Evolutionary conservation across 2,888 invertebrate species (phyloP).

Genomic region (Andricus curvator): DNA sequence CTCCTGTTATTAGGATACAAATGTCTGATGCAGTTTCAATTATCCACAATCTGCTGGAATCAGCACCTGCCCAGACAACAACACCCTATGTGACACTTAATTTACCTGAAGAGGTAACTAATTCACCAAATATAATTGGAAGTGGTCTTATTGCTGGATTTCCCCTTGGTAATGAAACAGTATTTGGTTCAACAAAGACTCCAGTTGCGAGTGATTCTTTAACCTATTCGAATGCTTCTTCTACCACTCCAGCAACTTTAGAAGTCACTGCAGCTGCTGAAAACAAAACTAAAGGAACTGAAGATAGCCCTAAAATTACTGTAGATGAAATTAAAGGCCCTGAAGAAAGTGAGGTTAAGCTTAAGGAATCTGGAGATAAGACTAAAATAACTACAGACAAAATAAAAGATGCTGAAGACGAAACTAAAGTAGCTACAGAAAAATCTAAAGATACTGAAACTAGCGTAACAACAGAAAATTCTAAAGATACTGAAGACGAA

Average conservation of each 20-base stretch:
- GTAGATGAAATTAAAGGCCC: not conserved
- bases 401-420: too few species aligned
- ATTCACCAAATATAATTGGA: conserved; percentile 58
- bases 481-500: too few species aligned
- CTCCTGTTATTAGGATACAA: conserved; percentile 65
- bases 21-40: conserved; percentile 62
- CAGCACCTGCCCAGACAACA: conserved; percentile 52
- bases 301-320: conserved; percentile 17
- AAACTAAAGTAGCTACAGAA: too few species aligned
- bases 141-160: conserved; percentile 71
- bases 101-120: conserved; percentile 56
- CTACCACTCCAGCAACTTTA: not conserved
- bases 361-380: not conserved
- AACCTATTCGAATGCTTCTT: not conserved
- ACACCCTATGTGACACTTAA: conserved; percentile 46
- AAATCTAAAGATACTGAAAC: too few species aligned
- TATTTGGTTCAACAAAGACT: conserved; percentile 31
- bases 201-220: not conserved
- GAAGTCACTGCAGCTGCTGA: conserved; percentile 9
- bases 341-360: not conserved
- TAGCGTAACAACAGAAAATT: too few species aligned
- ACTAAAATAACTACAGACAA: too few species aligned
- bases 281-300: conserved; percentile 26
- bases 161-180: conserved; percentile 49
- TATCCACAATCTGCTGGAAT: conserved; percentile 65